phyloP scores from a whole-genome alignment of 2,888 invertebrate species.

The Tipula helvola region DNA sequence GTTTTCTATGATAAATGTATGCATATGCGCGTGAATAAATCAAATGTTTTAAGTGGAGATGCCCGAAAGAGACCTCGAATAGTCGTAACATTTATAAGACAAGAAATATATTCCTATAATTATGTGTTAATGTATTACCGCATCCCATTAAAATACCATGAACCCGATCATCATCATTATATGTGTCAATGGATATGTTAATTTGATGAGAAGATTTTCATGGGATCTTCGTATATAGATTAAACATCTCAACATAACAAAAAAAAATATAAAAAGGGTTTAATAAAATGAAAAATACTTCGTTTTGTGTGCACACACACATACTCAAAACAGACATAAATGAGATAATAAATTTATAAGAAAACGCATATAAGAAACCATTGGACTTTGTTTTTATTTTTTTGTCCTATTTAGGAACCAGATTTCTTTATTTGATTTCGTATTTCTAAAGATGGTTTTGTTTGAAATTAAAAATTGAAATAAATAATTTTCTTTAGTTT shows the following conservation, averaged over 20 bases:
- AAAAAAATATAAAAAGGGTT: neutral
- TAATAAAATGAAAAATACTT: neutral
- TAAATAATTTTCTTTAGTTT: neutral
- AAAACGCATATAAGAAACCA: neutral
- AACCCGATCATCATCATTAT: constrained; percentile 4
- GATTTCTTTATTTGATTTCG: neutral
- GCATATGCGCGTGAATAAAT: neutral
- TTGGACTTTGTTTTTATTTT: neutral
- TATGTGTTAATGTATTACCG: neutral
- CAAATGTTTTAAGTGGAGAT: neutral
- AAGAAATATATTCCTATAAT: neutral
- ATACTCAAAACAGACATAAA: neutral
- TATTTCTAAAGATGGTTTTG: constrained; percentile 4
- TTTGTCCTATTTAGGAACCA: constrained; percentile 4
- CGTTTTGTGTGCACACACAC: neutral
- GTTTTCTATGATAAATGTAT: neutral
- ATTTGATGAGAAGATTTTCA: neutral
- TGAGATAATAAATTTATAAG: neutral
- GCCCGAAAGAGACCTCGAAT: neutral
- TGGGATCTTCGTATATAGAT: neutral
- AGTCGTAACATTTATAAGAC: neutral
- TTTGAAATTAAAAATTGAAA: neutral
- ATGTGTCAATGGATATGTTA: neutral
- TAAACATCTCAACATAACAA: neutral
- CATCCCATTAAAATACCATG: neutral